These are phyloP conservation scores for Thinocorus orbignyianus DNA, from an alignment of 2,113 vertebrate species.

Conservation along the genomic window DNA sequence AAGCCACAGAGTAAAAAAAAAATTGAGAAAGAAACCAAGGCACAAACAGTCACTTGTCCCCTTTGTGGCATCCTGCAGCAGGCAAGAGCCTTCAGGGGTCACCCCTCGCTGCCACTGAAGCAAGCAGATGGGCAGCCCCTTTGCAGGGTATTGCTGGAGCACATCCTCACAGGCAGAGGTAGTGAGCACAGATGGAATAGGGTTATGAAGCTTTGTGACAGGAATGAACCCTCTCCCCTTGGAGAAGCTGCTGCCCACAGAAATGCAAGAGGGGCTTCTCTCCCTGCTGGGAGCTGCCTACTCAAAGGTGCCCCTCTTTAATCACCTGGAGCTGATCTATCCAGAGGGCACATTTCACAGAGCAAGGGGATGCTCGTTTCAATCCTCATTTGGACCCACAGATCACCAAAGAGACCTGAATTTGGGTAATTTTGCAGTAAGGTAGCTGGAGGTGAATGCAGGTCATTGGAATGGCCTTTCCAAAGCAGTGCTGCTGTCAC, in stretches of 20 bases:
- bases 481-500: not conserved
- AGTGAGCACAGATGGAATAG: not conserved
- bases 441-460: not conserved
- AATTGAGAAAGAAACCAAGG: not conserved
- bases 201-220: not conserved
- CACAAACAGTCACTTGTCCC: not conserved
- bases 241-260: not conserved
- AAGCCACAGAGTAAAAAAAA: not conserved
- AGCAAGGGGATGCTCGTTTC: not conserved
- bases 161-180: not conserved
- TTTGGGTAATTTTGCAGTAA: not conserved
- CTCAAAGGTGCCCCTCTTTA: not conserved
- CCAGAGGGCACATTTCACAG: not conserved
- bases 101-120: not conserved
- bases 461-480: not conserved
- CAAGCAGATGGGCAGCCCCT: not conserved
- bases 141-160: not conserved
- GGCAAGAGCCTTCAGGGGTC: not conserved
- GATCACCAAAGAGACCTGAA: not conserved
- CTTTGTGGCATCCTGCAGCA: not conserved
- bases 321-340: not conserved
- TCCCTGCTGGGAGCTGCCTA: not conserved
- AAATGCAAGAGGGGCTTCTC: not conserved
- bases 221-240: not conserved
- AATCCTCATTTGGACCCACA: not conserved